Evolutionary conservation across 1,140 invertebrate species (phyloP).

Genomic region (Paramacrobiotus metropolitanus): DNA sequence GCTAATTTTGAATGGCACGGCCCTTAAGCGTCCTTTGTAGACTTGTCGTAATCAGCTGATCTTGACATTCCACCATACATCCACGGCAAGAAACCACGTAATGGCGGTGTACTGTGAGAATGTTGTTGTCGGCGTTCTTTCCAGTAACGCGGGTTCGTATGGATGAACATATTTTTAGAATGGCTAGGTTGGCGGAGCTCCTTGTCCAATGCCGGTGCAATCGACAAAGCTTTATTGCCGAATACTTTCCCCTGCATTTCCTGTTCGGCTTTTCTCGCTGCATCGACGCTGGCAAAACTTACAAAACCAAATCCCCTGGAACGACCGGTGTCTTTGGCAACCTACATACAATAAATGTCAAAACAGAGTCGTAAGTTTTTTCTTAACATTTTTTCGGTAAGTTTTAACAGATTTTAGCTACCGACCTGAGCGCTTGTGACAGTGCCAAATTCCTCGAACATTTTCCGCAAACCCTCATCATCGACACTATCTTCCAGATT

Average conservation of each 20-base stretch:
- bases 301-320: slow-evolving; percentile 98
- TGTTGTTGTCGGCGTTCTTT: no score
- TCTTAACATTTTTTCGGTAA: no score
- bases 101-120: no score
- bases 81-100: no score
- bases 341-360: slow-evolving; percentile 23
- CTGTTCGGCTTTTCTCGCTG: slow-evolving; percentile 95
- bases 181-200: slow-evolving; percentile 88
- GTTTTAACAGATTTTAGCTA: no score
- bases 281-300: slow-evolving; percentile 92
- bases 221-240: slow-evolving; percentile 86
- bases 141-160: no score
- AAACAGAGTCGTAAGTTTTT: not conserved
- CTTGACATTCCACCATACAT: no score
- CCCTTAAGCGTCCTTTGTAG: no score
- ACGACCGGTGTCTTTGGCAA: slow-evolving; percentile 29
- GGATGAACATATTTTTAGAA: no score
- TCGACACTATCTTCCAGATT: slow-evolving; percentile 93
- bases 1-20: no score
- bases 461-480: slow-evolving; percentile 75
- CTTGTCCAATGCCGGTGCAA: slow-evolving; percentile 89
- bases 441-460: slow-evolving; percentile 79
- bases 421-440: slow-evolving; percentile 82
- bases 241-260: slow-evolving; percentile 96
- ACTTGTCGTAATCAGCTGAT: no score